Conservation (phyloP, 2,888 invertebrate species). For the Tetramorium bicarinatum region DNA sequence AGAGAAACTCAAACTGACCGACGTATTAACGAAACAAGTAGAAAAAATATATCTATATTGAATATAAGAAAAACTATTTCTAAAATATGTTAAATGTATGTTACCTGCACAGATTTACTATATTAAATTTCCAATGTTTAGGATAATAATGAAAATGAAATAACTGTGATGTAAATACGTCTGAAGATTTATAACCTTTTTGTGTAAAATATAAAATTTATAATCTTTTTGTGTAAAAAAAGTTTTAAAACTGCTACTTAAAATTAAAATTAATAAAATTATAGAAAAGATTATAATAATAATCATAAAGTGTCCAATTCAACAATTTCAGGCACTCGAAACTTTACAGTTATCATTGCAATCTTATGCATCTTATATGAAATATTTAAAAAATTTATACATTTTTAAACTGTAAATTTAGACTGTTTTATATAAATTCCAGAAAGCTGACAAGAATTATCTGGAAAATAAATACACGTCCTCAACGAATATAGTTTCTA, state of each 20-base stretch:
- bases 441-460: slow-evolving; percentile 32
- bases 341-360: not conserved
- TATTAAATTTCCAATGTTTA: not conserved
- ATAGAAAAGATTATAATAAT: not conserved
- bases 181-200: not conserved
- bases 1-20: slow-evolving; percentile 47
- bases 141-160: not conserved
- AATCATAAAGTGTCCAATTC: not conserved
- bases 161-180: not conserved
- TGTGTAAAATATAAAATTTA: no score
- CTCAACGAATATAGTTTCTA: slow-evolving; percentile 60
- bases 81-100: not conserved
- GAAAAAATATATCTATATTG: not conserved
- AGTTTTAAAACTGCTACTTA: not conserved
- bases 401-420: slow-evolving; percentile 7
- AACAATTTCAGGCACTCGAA: not conserved
- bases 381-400: not conserved
- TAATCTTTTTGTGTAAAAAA: not conserved
- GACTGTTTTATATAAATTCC: slow-evolving; percentile 11
- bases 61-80: not conserved
- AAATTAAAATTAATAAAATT: not conserved
- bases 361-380: not conserved
- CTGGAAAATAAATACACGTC: slow-evolving; percentile 64
- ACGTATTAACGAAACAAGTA: slow-evolving; percentile 29
- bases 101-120: not conserved